A percentile compares a stretch with the other conserved stretches of the same genome.
Conservation (phyloP, 2,113 vertebrate species). For the Motacilla alba region DNA sequence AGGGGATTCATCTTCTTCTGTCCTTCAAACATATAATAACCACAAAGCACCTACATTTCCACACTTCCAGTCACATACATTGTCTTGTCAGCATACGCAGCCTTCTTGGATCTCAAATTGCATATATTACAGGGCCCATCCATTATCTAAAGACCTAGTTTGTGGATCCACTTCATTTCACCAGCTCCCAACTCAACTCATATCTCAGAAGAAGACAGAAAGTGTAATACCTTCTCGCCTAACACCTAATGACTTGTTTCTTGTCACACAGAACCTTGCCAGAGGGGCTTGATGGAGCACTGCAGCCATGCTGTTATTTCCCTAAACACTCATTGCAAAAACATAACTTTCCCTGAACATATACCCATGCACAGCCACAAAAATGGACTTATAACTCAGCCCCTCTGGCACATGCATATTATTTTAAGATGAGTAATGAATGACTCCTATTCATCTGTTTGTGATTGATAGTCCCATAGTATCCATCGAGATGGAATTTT, state of each 20-base stretch:
- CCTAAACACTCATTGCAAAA: constrained; percentile 54
- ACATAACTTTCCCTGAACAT: constrained; percentile 42
- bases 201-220: constrained; percentile 54
- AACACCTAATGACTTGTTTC: constrained; percentile 56
- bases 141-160: constrained; percentile 42
- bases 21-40: constrained; percentile 59
- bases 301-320: constrained; percentile 11
- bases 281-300: constrained; percentile 56
- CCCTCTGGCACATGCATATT: constrained; percentile 41
- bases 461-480: background rate
- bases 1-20: constrained; percentile 42
- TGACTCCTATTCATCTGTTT: constrained; percentile 6
- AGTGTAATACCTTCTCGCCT: constrained; percentile 35
- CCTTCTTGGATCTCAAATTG: background rate
- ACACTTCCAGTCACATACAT: constrained; percentile 39
- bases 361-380: constrained; percentile 3
- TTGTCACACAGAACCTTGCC: constrained; percentile 48
- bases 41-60: constrained; percentile 50
- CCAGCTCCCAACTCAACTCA: constrained; percentile 20
- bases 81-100: constrained; percentile 42
- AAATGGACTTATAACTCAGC: constrained; percentile 55
- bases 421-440: constrained; percentile 30
- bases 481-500: background rate
- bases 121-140: constrained; percentile 46
- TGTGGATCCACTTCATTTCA: constrained; percentile 34